These are phyloP conservation scores for Ennomos erosarius DNA, from an alignment of 2,888 invertebrate species.

Conservation along the genomic window DNA sequence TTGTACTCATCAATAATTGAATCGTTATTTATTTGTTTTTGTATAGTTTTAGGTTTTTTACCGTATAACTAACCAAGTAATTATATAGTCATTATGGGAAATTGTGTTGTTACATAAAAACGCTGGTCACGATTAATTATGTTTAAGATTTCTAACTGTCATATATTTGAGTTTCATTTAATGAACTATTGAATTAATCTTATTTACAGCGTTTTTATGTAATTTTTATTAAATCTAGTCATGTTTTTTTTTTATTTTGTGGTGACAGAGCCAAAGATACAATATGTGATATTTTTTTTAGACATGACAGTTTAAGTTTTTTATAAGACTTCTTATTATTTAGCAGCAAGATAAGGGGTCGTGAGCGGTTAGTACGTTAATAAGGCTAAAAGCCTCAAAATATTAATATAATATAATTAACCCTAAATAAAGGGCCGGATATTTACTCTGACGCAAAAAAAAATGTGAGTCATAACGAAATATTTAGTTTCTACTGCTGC, in stretches of 20 bases:
- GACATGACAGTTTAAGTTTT: slow-evolving; percentile 31
- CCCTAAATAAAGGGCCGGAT: slow-evolving; percentile 41
- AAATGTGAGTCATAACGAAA: slow-evolving; percentile 81
- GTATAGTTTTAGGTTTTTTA: neutral
- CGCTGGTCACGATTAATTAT: slow-evolving; percentile 20
- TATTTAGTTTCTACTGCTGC: slow-evolving; percentile 68
- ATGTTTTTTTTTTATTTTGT: slow-evolving; percentile 29
- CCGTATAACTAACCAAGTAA: neutral
- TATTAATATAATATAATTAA: slow-evolving; percentile 35
- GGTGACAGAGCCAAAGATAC: slow-evolving; percentile 40
- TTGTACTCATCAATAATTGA: no score
- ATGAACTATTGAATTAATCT: slow-evolving; percentile 34
- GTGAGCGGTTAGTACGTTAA: slow-evolving; percentile 35
- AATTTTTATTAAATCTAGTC: slow-evolving; percentile 20
- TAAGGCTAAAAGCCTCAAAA: slow-evolving; percentile 42
- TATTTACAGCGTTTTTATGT: slow-evolving; percentile 35
- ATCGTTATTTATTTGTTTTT: neutral
- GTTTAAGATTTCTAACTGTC: slow-evolving; percentile 24
- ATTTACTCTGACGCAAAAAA: slow-evolving; percentile 43
- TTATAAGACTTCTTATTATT: slow-evolving; percentile 16
- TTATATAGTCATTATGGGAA: neutral
- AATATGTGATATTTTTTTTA: slow-evolving; percentile 46
- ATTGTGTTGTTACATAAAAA: slow-evolving; percentile 25
- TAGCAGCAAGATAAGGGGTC: slow-evolving; percentile 36
- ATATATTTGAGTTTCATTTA: slow-evolving; percentile 27